These are phyloP conservation scores for Trachymyrmex septentrionalis DNA, from an alignment of 1,140 invertebrate genomes.

Conservation along the genomic window DNA sequence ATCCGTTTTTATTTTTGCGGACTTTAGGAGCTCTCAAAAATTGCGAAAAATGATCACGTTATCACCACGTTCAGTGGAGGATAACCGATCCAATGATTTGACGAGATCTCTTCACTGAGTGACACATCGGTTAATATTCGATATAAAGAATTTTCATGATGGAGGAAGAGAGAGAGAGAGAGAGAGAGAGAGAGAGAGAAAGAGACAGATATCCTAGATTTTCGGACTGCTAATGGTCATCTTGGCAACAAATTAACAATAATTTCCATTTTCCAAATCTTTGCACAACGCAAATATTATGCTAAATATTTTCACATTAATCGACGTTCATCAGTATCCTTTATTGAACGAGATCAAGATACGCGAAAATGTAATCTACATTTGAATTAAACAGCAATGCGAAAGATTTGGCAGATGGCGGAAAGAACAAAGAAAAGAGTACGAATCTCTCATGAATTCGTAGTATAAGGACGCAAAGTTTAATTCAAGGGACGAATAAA, in stretches of 20 bases:
- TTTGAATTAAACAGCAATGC: neutral
- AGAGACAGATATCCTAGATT: neutral
- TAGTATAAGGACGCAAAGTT: constrained; percentile 20
- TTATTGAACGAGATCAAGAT: neutral
- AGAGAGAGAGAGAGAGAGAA: neutral
- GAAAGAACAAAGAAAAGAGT: constrained; percentile 30
- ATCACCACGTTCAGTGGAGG: neutral
- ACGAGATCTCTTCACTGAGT: neutral
- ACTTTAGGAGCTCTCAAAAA: neutral
- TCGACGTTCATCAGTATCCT: neutral
- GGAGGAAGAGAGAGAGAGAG: neutral
- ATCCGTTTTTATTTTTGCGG: neutral
- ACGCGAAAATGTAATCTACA: neutral
- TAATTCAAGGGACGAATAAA: constrained; percentile 36
- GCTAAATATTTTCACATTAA: neutral
- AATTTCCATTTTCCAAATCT: neutral
- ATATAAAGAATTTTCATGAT: neutral
- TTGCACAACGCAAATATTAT: constrained; percentile 6
- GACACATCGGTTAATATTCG: neutral
- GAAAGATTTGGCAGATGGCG: neutral
- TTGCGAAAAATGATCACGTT: neutral
- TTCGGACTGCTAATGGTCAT: neutral
- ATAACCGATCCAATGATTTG: constrained; percentile 22
- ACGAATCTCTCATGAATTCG: neutral
- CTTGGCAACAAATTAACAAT: neutral